Percentiles rank a stretch among this genome's conserved stretches.
phyloP scores from a whole-genome alignment of 2,888 invertebrate species.

The Tuberolachnus salignus region DNA sequence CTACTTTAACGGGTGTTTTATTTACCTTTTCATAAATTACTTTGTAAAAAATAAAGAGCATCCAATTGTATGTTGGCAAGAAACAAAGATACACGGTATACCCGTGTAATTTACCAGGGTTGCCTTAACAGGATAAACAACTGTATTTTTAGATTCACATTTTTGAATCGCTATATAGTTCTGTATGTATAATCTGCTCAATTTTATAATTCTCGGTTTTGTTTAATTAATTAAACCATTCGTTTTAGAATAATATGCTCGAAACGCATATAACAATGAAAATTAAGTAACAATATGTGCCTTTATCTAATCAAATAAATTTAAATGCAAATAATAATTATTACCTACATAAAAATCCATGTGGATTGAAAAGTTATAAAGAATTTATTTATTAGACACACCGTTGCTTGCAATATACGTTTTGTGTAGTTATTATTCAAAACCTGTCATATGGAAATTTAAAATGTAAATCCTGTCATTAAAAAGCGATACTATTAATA shows the following conservation, averaged over 20 bases:
- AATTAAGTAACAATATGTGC: background rate
- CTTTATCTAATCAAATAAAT: too few species aligned
- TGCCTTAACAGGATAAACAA: conserved; percentile 54
- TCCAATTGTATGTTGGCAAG: conserved; percentile 54
- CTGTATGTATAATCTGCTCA: conserved; percentile 18
- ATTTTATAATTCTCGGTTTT: conserved; percentile 5
- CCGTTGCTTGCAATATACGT: background rate
- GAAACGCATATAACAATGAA: background rate
- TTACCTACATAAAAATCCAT: background rate
- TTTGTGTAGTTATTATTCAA: background rate
- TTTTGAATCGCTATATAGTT: conserved; percentile 43
- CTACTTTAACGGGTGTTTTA: background rate
- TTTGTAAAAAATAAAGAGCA: conserved; percentile 17
- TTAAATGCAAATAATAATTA: background rate
- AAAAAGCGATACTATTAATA: background rate
- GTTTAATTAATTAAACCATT: background rate
- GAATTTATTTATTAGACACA: background rate
- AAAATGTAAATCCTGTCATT: background rate
- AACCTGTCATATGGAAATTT: background rate
- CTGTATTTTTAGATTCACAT: conserved; percentile 54
- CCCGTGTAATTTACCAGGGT: conserved; percentile 45
- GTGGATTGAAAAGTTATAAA: background rate
- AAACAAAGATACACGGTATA: conserved; percentile 41
- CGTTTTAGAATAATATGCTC: background rate
- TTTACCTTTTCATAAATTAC: conserved; percentile 44